A percentile compares a stretch with the other conserved stretches of the same genome.
phyloP scores from a whole-genome alignment of 2,888 invertebrate genomes.

The Lycia hirtaria region DNA sequence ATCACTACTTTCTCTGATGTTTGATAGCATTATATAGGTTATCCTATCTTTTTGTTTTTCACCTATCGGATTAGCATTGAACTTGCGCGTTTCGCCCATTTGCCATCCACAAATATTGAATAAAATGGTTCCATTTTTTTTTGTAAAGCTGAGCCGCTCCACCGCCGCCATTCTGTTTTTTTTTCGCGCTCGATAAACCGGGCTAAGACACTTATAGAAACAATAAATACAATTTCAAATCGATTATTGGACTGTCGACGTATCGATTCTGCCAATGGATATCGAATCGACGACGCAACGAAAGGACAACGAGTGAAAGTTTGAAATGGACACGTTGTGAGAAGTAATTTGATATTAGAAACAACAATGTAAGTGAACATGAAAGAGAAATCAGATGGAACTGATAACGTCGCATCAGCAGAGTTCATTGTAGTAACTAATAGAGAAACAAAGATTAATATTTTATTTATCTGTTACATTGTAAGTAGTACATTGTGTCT shows the following conservation, averaged over 20 bases:
- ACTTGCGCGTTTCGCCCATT: too few species aligned
- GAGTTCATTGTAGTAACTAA: not conserved
- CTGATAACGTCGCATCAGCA: not conserved
- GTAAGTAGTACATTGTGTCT: too few species aligned
- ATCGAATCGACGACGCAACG: slow-evolving; percentile 13
- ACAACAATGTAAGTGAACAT: slow-evolving; percentile 5
- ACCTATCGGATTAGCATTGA: too few species aligned
- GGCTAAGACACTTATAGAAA: too few species aligned
- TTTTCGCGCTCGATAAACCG: too few species aligned
- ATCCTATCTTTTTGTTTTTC: too few species aligned
- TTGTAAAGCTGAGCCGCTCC: too few species aligned
- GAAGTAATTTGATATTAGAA: slow-evolving; percentile 8
- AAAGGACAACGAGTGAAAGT: slow-evolving; percentile 30
- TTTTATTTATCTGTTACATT: not conserved
- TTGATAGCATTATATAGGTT: not conserved
- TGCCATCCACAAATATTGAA: too few species aligned
- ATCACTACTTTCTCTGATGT: slow-evolving; percentile 10
- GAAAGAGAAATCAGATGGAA: slow-evolving; percentile 3
- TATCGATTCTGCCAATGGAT: slow-evolving; percentile 1
- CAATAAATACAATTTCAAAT: not conserved
- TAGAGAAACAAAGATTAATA: not conserved
- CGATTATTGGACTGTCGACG: slow-evolving; percentile 9
- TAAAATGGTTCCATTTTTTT: too few species aligned
- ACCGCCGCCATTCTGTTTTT: too few species aligned
- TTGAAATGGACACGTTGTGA: slow-evolving; percentile 15